A percentile compares a stretch with the other conserved stretches of the same genome.
phyloP scores from a whole-genome alignment of 30 jellyfish, hydroid and myxozoan genomes.

The Cassiopea andromeda region DNA sequence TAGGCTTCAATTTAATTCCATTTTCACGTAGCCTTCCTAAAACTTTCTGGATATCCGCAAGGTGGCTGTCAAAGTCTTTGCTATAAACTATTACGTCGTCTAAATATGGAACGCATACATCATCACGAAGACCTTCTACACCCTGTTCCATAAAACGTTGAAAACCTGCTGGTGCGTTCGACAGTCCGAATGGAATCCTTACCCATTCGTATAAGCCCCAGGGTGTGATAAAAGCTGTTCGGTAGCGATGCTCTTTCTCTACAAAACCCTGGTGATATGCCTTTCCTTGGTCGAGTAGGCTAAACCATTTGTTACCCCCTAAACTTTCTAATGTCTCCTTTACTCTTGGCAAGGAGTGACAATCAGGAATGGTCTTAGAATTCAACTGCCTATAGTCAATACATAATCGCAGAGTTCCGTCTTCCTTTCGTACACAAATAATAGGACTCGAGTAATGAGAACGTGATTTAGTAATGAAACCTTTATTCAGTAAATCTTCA shows the following conservation, averaged over 20 bases:
- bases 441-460: slow-evolving; percentile 5
- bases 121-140: slow-evolving; percentile 39
- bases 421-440: too few species aligned
- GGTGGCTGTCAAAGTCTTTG: not conserved
- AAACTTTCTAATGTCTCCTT: slow-evolving; percentile 44
- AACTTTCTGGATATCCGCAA: not conserved
- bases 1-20: slow-evolving; percentile 47
- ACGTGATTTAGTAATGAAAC: slow-evolving; percentile 11
- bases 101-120: slow-evolving; percentile 22
- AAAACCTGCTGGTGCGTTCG: slow-evolving; percentile 72
- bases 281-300: slow-evolving; percentile 59
- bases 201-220: slow-evolving; percentile 26
- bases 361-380: slow-evolving; percentile 28
- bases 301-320: slow-evolving; percentile 65
- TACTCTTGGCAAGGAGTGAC: slow-evolving; percentile 60
- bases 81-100: not conserved
- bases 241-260: slow-evolving; percentile 40
- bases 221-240: slow-evolving; percentile 18
- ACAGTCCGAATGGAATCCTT: slow-evolving; percentile 64
- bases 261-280: slow-evolving; percentile 81
- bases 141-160: slow-evolving; percentile 56
- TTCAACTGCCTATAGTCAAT: slow-evolving; percentile 44
- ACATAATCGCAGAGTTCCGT: slow-evolving; percentile 54
- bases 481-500: slow-evolving; percentile 21
- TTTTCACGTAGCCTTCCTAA: slow-evolving; percentile 24